Evolutionary conservation across 2,888 invertebrate genomes (phyloP).

Genomic region (Chymomyza fuscimana): DNA sequence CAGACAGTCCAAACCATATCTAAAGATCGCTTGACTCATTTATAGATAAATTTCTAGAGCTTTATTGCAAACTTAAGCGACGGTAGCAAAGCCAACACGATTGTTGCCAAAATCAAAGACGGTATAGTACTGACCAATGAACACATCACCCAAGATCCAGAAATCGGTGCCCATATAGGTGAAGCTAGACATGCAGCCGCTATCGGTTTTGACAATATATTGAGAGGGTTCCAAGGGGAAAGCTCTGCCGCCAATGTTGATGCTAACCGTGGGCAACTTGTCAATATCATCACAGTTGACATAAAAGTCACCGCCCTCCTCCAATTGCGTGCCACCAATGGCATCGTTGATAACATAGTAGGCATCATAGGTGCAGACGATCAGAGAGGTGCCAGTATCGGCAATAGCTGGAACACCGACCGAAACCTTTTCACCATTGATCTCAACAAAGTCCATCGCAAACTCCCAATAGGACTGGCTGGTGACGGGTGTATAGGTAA

Average conservation of each 20-base stretch:
- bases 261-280: conserved; percentile 86
- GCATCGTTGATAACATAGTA: conserved; percentile 33
- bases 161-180: conserved; percentile 87
- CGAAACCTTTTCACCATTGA: conserved; percentile 83
- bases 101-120: conserved; percentile 93
- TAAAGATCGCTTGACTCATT: neutral
- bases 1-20: neutral
- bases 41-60: neutral
- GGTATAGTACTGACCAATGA: conserved; percentile 95
- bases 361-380: conserved; percentile 84
- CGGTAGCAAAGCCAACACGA: conserved; percentile 91
- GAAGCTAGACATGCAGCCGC: conserved; percentile 94
- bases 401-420: conserved; percentile 85
- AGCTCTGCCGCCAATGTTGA: conserved; percentile 85
- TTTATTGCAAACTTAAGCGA: conserved; percentile 76
- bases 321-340: conserved; percentile 14
- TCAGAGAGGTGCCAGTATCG: conserved; percentile 95
- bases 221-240: conserved; percentile 89
- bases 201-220: conserved; percentile 84
- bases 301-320: conserved; percentile 86
- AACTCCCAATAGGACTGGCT: conserved; percentile 97
- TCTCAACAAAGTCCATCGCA: conserved; percentile 85
- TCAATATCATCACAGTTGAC: conserved; percentile 89
- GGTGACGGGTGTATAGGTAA: conserved; percentile 87
- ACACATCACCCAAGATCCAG: conserved; percentile 98